These are phyloP conservation scores for Falcaria lacertinaria DNA, from an alignment of 2,888 invertebrate species.

Conservation along the genomic window DNA sequence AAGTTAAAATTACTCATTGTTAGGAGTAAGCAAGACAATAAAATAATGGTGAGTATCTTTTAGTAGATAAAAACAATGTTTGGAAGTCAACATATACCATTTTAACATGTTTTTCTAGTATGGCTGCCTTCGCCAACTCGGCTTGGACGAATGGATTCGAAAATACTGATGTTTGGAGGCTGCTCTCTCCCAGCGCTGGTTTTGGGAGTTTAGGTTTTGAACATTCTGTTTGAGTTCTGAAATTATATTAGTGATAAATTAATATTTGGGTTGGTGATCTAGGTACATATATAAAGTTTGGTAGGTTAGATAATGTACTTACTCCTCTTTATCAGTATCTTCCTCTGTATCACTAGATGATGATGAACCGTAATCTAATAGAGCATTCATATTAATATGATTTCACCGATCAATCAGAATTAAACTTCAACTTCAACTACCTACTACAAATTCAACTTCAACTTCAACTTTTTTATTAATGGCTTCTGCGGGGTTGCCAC, in stretches of 20 bases:
- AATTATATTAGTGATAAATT: slow-evolving; percentile 11
- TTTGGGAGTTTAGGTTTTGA: slow-evolving; percentile 78
- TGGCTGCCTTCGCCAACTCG: slow-evolving; percentile 91
- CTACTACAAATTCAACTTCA: too few relatives aligned
- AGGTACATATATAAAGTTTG: not conserved
- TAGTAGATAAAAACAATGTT: too few relatives aligned
- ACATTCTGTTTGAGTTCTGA: slow-evolving; percentile 30
- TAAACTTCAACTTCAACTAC: too few relatives aligned
- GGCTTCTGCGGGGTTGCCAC: too few relatives aligned
- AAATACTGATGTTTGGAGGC: slow-evolving; percentile 87
- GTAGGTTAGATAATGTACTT: slow-evolving; percentile 18
- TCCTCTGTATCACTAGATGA: slow-evolving; percentile 73
- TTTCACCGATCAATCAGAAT: not conserved
- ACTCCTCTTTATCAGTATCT: slow-evolving; percentile 63
- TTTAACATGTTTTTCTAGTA: slow-evolving; percentile 94
- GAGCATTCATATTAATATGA: slow-evolving; percentile 76
- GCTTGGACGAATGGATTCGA: slow-evolving; percentile 92
- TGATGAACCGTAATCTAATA: slow-evolving; percentile 83
- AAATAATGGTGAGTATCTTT: not conserved
- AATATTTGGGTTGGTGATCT: not conserved
- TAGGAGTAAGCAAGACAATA: not conserved
- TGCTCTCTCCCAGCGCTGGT: slow-evolving; percentile 80
- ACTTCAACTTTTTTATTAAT: too few relatives aligned
- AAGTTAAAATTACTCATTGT: too few relatives aligned
- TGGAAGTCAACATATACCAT: slow-evolving; percentile 86